phyloP scores from a whole-genome alignment of 1,140 invertebrate genomes.

The Drosophila pruinosa region DNA sequence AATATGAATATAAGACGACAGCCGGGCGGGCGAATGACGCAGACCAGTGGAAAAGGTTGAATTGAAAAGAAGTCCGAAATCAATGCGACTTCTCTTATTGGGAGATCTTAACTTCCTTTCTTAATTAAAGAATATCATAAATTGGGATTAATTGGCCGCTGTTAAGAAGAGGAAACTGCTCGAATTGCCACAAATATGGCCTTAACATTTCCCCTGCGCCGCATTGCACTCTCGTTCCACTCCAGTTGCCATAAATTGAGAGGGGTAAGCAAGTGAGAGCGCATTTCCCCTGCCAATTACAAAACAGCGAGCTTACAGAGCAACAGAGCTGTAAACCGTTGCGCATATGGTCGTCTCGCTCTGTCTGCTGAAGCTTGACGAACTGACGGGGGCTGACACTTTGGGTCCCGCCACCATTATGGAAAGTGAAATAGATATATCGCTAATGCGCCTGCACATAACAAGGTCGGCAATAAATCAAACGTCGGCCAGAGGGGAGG shows the following conservation, averaged over 20 bases:
- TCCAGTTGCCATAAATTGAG: constrained; percentile 58
- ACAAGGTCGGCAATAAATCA: constrained; percentile 83
- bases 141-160: constrained; percentile 46
- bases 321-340: constrained; percentile 19
- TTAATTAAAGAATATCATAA: constrained; percentile 71
- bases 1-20: constrained; percentile 1
- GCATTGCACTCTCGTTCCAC: constrained; percentile 42
- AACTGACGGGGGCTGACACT: constrained; percentile 54
- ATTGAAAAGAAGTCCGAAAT: not conserved
- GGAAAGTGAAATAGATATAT: constrained; percentile 83
- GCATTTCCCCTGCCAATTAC: constrained; percentile 63
- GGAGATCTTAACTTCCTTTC: constrained; percentile 60
- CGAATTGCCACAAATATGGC: constrained; percentile 5
- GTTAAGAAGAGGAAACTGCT: constrained; percentile 5
- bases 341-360: constrained; percentile 55
- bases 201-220: constrained; percentile 48
- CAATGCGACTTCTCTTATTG: constrained; percentile 34
- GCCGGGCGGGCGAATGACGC: not conserved
- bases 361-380: constrained; percentile 42
- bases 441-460: constrained; percentile 81
- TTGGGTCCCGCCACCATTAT: constrained; percentile 70
- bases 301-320: constrained; percentile 25
- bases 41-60: not conserved
- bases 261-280: constrained; percentile 50
- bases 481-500: constrained; percentile 39